A percentile compares a stretch with the other conserved stretches of the same genome.
phyloP scores from a whole-genome alignment of 2,888 invertebrate species.

The Phaonia tiefii region DNA sequence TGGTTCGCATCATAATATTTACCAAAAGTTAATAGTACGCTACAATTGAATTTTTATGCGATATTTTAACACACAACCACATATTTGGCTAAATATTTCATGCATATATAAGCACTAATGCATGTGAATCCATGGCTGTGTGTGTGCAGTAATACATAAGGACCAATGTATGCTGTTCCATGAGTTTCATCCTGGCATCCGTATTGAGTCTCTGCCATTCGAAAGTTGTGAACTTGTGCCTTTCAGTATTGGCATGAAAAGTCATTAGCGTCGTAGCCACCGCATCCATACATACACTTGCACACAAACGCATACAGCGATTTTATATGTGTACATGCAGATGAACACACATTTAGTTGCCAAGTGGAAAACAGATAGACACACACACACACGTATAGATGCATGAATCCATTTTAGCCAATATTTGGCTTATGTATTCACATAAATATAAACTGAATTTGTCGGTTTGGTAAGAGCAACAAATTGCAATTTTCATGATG shows the following conservation, averaged over 20 bases:
- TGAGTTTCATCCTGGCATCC: background rate
- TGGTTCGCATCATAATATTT: constrained; percentile 37
- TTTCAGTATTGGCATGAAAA: constrained; percentile 7
- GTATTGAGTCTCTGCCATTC: background rate
- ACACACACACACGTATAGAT: background rate
- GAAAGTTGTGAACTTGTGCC: background rate
- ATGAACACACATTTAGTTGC: no score
- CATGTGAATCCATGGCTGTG: constrained; percentile 4
- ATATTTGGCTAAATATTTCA: constrained; percentile 34
- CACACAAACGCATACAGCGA: no score
- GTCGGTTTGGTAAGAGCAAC: constrained; percentile 21
- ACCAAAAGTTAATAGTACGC: constrained; percentile 54
- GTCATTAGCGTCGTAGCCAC: constrained; percentile 12
- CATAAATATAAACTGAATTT: constrained; percentile 32
- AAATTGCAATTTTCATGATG: constrained; percentile 32
- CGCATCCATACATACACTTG: no score
- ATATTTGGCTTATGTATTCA: constrained; percentile 15
- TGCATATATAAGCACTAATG: constrained; percentile 24
- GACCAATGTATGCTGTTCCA: constrained; percentile 6
- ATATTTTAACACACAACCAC: constrained; percentile 38
- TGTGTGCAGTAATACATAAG: constrained; percentile 10
- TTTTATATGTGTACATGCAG: background rate
- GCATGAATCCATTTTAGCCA: constrained; percentile 20
- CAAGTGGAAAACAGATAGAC: no score
- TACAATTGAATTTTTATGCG: constrained; percentile 41